Percentiles rank a stretch among this genome's conserved stretches.
phyloP scores from a whole-genome alignment of 37 sponge, comb jelly and placozoan species.

The Corticium candelabrum region DNA sequence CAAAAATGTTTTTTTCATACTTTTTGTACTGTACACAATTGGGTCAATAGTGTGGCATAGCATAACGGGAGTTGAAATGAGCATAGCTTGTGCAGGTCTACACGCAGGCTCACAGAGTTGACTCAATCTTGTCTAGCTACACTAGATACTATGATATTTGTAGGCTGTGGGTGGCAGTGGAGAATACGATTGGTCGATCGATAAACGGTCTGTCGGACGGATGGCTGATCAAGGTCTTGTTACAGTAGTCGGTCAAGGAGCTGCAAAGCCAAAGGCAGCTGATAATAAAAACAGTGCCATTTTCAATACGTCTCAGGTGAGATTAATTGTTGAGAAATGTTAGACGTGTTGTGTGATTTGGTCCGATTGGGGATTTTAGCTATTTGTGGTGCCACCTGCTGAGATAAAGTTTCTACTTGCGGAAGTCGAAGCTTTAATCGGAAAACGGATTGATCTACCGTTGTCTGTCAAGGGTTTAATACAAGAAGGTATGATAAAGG shows the following conservation, averaged over 20 bases:
- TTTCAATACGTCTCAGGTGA: constrained; percentile 36
- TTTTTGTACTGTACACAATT: no score
- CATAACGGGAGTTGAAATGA: no score
- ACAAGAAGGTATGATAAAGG: background rate
- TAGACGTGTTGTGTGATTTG: no score
- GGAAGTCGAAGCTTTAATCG: constrained; percentile 55
- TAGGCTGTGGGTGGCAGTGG: constrained; percentile 75
- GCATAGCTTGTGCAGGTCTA: no score
- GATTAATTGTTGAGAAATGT: background rate
- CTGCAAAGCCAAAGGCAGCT: constrained; percentile 25
- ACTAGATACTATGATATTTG: constrained; percentile 13
- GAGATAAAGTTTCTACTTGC: constrained; percentile 54
- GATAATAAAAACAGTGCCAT: constrained; percentile 41
- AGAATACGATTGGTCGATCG: constrained; percentile 61
- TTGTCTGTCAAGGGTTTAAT: constrained; percentile 23
- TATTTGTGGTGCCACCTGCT: constrained; percentile 56
- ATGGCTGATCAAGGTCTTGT: constrained; percentile 26
- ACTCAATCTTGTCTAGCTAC: no score
- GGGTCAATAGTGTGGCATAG: no score
- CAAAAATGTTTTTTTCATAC: no score
- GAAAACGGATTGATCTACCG: constrained; percentile 37
- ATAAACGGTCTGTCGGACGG: constrained; percentile 25
- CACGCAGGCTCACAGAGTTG: no score
- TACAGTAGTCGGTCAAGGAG: constrained; percentile 19
- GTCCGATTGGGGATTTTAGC: no score